Conservation (phyloP, 2,797 vertebrate species). For the Chloroceryle amazona region DNA sequence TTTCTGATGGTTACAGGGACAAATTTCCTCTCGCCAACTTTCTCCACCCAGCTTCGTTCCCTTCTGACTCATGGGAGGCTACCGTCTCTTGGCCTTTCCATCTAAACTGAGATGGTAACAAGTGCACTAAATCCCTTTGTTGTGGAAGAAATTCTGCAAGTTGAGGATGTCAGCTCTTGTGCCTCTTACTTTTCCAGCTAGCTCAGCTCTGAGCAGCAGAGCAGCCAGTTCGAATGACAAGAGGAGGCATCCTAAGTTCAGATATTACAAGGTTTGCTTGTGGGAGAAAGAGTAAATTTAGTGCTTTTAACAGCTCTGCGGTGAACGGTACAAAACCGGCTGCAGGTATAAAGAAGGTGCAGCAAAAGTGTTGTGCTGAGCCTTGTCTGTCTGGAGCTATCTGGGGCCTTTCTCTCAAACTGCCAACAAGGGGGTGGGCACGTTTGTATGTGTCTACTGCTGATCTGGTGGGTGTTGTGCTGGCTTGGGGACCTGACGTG, state of each 20-base stretch:
- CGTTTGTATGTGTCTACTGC: neutral
- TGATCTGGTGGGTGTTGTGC: neutral
- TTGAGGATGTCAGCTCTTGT: neutral
- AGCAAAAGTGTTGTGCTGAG: neutral
- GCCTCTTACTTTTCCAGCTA: neutral
- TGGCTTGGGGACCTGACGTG: neutral
- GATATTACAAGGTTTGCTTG: neutral
- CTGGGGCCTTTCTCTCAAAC: neutral
- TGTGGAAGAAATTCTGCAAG: neutral
- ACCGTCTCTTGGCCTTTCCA: neutral
- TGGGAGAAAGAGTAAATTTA: neutral
- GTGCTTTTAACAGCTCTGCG: neutral
- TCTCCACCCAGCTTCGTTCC: neutral
- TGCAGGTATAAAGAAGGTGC: neutral
- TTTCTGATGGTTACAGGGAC: neutral
- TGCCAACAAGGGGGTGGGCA: fast-evolving
- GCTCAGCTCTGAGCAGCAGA: neutral
- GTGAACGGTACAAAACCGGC: neutral
- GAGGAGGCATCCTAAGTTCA: neutral
- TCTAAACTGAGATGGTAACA: neutral
- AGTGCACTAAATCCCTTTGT: neutral
- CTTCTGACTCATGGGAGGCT: neutral
- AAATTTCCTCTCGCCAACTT: neutral
- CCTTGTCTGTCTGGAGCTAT: neutral
- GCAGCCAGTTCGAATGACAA: neutral